A percentile compares a stretch with the other conserved stretches of the same genome.
These are phyloP conservation scores for Spisula subtruncata DNA, from an alignment of 2,888 invertebrate genomes.

Conservation along the genomic window DNA sequence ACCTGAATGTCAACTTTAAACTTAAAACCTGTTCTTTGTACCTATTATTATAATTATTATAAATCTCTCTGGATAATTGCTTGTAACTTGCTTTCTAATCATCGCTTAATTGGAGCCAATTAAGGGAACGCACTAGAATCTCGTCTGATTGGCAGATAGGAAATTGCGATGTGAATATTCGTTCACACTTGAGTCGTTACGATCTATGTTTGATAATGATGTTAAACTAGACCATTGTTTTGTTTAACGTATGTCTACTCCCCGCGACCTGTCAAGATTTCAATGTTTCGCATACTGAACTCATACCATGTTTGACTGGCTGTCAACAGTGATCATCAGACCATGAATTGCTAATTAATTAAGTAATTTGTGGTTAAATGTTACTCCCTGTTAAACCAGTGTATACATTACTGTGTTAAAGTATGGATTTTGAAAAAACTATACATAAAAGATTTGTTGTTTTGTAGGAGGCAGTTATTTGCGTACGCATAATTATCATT, in stretches of 20 bases:
- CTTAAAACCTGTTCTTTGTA: too few relatives aligned
- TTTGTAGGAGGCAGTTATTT: not conserved
- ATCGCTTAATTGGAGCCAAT: too few relatives aligned
- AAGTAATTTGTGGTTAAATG: not conserved
- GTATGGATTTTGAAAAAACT: not conserved
- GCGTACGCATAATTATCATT: too few relatives aligned
- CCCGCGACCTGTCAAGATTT: slow-evolving; percentile 3
- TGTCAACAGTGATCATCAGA: slow-evolving; percentile 8
- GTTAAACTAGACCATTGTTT: not conserved
- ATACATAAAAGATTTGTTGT: not conserved
- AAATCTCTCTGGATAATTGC: too few relatives aligned
- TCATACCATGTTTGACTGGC: not conserved
- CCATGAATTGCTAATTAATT: slow-evolving; percentile 3
- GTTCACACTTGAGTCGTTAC: too few relatives aligned
- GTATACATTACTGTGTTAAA: not conserved
- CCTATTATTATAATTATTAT: too few relatives aligned
- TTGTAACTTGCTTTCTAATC: too few relatives aligned
- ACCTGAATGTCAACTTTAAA: too few relatives aligned
- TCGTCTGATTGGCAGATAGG: too few relatives aligned
- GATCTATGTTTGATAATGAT: not conserved
- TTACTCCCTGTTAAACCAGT: not conserved
- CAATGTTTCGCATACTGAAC: slow-evolving; percentile 13
- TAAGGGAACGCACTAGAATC: too few relatives aligned
- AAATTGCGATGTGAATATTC: too few relatives aligned
- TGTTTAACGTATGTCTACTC: not conserved